Evolutionary conservation across 2,888 invertebrate species (phyloP).

Genomic region (Antheraea yamamai): DNA sequence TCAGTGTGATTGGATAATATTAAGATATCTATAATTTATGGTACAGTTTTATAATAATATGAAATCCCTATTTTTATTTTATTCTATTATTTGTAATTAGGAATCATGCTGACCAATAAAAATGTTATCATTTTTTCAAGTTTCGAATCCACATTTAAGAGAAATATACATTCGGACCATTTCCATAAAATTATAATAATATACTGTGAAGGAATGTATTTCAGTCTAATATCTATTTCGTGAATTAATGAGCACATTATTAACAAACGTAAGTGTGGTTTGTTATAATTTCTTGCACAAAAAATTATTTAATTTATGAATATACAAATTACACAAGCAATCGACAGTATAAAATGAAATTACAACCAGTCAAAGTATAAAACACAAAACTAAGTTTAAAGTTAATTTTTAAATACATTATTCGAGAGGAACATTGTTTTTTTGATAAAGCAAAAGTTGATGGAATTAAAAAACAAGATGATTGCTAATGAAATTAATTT

Average conservation of each 20-base stretch:
- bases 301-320: neutral
- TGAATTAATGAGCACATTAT: conserved; percentile 17
- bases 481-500: conserved; percentile 53
- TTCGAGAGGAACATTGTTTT: conserved; percentile 58
- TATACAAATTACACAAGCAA: neutral
- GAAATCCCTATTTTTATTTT: neutral
- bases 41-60: neutral
- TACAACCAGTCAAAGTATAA: conserved; percentile 10
- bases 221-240: conserved; percentile 57
- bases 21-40: conserved; percentile 7
- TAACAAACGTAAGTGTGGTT: neutral
- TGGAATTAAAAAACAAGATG: conserved; percentile 26
- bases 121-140: neutral
- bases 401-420: conserved; percentile 41
- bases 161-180: neutral
- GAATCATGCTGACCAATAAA: conserved; percentile 2
- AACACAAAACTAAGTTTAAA: conserved; percentile 32
- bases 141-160: neutral
- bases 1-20: conserved; percentile 20
- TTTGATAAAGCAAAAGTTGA: conserved; percentile 29
- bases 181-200: conserved; percentile 25
- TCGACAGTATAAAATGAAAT: neutral
- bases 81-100: neutral
- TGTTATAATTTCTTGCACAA: neutral
- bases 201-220: conserved; percentile 54